Percentiles rank a stretch among this genome's conserved stretches.
These are phyloP conservation scores for Cremastobaeus sp. DNA, from an alignment of 2,888 invertebrate genomes.

Conservation along the genomic window DNA sequence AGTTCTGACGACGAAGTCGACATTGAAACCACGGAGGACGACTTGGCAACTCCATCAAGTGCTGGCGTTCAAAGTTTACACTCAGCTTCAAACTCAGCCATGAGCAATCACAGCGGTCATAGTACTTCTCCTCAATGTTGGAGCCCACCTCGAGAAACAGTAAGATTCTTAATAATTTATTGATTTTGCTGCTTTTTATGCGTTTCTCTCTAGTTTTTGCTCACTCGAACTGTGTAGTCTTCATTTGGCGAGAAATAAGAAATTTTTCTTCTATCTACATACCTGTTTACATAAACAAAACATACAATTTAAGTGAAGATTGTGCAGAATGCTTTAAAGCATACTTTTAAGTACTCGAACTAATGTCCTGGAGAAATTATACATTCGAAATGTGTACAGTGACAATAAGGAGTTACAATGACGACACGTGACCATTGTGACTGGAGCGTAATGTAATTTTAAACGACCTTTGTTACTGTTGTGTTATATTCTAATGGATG, in stretches of 20 bases:
- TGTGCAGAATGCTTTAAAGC: neutral
- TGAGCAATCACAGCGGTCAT: constrained; percentile 71
- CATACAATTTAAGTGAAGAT: neutral
- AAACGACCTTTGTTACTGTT: constrained; percentile 21
- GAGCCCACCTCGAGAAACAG: constrained; percentile 80
- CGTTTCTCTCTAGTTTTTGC: too few relatives aligned
- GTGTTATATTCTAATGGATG: too few relatives aligned
- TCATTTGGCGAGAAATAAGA: neutral
- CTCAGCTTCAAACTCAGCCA: constrained; percentile 68
- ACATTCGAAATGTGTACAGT: constrained; percentile 6
- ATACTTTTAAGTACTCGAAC: neutral
- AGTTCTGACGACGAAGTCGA: constrained; percentile 91
- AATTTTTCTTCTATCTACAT: neutral
- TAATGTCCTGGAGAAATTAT: neutral
- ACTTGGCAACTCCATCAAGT: constrained; percentile 76
- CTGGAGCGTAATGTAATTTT: constrained; percentile 9
- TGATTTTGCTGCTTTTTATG: neutral
- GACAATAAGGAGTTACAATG: constrained; percentile 21
- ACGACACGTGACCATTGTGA: constrained; percentile 34
- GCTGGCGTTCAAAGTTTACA: constrained; percentile 66
- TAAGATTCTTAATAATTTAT: constrained; percentile 70
- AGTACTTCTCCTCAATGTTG: constrained; percentile 76
- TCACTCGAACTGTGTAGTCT: too few relatives aligned
- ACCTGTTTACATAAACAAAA: neutral
- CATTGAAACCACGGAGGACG: constrained; percentile 92